Evolutionary conservation across 2,888 invertebrate genomes (phyloP).

Genomic region (Odontocolon sp.): DNA sequence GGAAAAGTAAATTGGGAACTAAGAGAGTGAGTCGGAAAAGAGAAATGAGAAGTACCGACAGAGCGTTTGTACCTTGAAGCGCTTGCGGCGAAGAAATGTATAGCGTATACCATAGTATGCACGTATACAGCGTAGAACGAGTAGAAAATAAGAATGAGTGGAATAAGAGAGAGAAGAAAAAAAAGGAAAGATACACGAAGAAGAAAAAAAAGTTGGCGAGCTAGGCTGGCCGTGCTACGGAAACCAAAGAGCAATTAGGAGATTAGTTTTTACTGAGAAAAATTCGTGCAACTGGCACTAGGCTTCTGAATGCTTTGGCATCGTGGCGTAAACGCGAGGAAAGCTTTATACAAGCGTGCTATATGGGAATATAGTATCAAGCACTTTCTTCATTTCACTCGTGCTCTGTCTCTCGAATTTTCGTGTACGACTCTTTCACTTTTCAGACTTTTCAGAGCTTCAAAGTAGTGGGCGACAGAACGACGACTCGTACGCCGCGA

Average conservation of each 20-base stretch:
- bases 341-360: constrained; percentile 37
- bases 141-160: constrained; percentile 34
- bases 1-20: constrained; percentile 42
- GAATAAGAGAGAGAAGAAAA: neutral
- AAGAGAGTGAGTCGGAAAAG: constrained; percentile 25
- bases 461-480: too few species aligned
- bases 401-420: too few species aligned
- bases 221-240: neutral
- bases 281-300: constrained; percentile 31
- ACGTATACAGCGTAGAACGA: constrained; percentile 13
- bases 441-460: too few species aligned
- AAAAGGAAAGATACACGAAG: constrained; percentile 1
- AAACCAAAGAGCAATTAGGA: constrained; percentile 54
- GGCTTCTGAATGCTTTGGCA: constrained; percentile 30
- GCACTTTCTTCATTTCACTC: neutral
- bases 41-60: constrained; percentile 47
- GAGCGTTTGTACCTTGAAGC: constrained; percentile 28
- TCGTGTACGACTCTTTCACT: too few species aligned
- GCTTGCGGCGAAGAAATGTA: constrained; percentile 35
- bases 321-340: constrained; percentile 15
- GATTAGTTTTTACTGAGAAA: constrained; percentile 56
- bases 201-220: constrained; percentile 36
- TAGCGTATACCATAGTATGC: neutral
- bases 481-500: neutral
- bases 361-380: constrained; percentile 3